Evolutionary conservation across 2,113 vertebrate genomes (phyloP).

Genomic region (Phalacrocorax carbo): DNA sequence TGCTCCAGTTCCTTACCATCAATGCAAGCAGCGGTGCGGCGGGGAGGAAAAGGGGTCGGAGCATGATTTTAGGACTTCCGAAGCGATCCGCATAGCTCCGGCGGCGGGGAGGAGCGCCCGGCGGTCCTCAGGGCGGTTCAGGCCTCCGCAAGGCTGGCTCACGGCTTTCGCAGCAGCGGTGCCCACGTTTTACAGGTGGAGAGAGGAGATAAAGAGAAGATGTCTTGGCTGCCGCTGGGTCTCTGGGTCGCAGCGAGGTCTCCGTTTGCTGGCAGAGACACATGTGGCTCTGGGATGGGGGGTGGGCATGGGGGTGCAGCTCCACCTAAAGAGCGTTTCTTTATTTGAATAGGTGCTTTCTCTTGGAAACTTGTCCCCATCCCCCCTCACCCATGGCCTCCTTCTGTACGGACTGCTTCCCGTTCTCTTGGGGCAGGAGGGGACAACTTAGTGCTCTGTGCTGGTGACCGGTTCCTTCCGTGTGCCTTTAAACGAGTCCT

Average conservation of each 20-base stretch:
- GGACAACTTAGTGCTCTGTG: neutral
- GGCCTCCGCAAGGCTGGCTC: too few species aligned
- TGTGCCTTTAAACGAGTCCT: neutral
- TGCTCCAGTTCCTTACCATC: rapidly evolving
- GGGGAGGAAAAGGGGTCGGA: neutral
- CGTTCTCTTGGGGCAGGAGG: neutral
- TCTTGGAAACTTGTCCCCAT: neutral
- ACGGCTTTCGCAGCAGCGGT: too few species aligned
- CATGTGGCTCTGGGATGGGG: too few species aligned
- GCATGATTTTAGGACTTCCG: neutral
- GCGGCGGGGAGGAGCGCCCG: neutral
- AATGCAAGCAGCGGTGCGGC: neutral
- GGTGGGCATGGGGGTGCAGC: neutral
- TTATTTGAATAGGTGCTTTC: neutral
- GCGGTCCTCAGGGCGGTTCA: too few species aligned
- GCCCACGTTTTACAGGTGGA: too few species aligned
- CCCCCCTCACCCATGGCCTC: neutral
- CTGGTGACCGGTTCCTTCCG: neutral
- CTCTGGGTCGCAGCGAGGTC: too few species aligned
- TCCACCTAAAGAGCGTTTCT: neutral
- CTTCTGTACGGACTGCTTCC: neutral
- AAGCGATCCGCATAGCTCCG: neutral
- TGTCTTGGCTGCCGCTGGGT: too few species aligned
- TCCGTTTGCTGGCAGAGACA: too few species aligned
- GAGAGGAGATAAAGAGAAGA: too few species aligned